These are phyloP conservation scores for Apogon hyalosoma DNA, from an alignment of 2,797 vertebrate genomes.

Conservation along the genomic window DNA sequence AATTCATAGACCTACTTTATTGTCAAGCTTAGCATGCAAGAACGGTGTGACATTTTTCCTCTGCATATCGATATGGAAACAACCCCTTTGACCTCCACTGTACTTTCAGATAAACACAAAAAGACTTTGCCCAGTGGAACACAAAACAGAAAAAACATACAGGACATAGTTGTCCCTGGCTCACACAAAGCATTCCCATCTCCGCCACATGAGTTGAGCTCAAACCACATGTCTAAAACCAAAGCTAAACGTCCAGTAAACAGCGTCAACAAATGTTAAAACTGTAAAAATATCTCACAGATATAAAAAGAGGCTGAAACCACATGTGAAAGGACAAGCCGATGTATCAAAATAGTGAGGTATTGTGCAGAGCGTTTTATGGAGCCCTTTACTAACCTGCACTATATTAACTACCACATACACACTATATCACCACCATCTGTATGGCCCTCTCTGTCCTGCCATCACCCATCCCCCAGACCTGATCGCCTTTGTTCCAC, in stretches of 20 bases:
- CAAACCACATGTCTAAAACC: constrained; percentile 27
- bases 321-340: neutral
- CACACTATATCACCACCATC: constrained; percentile 29
- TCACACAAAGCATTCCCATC: constrained; percentile 25
- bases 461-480: constrained; percentile 50
- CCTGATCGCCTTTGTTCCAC: constrained; percentile 52
- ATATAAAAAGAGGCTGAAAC: neutral
- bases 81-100: constrained; percentile 29
- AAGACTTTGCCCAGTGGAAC: constrained; percentile 29
- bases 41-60: constrained; percentile 19
- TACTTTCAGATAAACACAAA: constrained; percentile 7
- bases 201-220: constrained; percentile 20
- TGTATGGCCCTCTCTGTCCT: constrained; percentile 34
- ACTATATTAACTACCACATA: constrained; percentile 44
- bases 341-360: neutral
- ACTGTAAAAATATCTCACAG: constrained; percentile 10
- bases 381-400: constrained; percentile 25
- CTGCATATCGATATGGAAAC: constrained; percentile 32
- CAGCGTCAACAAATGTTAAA: constrained; percentile 34
- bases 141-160: constrained; percentile 35
- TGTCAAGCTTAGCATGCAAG: constrained; percentile 12
- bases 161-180: constrained; percentile 4
- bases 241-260: constrained; percentile 38
- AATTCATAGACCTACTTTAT: neutral
- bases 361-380: constrained; percentile 26